These are phyloP conservation scores for Pseudachorutes palmiensis DNA, from an alignment of 1,140 invertebrate genomes.

Conservation along the genomic window DNA sequence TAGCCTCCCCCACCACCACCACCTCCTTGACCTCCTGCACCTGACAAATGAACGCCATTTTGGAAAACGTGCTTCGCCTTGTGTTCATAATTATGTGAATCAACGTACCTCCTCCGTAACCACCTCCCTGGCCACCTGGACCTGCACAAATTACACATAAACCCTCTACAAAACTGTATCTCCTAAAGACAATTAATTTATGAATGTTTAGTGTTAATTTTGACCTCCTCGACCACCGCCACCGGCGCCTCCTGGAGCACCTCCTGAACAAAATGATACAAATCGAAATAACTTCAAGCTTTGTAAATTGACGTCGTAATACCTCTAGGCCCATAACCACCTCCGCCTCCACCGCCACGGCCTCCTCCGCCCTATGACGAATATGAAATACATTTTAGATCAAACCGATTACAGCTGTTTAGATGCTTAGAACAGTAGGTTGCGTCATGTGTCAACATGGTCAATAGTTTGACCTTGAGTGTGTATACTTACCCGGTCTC, in stretches of 20 bases:
- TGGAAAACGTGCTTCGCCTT: too few relatives aligned
- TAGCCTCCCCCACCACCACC: slow-evolving; percentile 7
- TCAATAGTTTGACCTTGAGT: too few relatives aligned
- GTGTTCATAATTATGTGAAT: not conserved
- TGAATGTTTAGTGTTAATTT: too few relatives aligned
- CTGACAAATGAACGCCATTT: slow-evolving; percentile 6
- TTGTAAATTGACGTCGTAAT: not conserved
- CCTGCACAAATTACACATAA: not conserved
- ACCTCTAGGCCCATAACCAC: not conserved
- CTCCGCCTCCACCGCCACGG: not conserved
- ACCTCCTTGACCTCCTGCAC: slow-evolving; percentile 3
- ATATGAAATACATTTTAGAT: too few relatives aligned
- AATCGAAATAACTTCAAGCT: not conserved
- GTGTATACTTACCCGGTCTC: not conserved
- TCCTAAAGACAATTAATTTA: too few relatives aligned
- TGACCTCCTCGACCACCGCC: not conserved
- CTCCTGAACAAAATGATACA: not conserved
- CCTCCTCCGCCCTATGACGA: too few relatives aligned
- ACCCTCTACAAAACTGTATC: not conserved
- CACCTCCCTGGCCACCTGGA: not conserved
- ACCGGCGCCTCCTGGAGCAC: not conserved
- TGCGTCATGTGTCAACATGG: too few relatives aligned
- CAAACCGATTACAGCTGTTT: too few relatives aligned
- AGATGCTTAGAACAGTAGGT: too few relatives aligned
- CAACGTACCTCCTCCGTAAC: not conserved